Percentiles rank a stretch among this genome's conserved stretches.
phyloP scores from a whole-genome alignment of 2,888 invertebrate species.

The Nemurella pictetii region DNA sequence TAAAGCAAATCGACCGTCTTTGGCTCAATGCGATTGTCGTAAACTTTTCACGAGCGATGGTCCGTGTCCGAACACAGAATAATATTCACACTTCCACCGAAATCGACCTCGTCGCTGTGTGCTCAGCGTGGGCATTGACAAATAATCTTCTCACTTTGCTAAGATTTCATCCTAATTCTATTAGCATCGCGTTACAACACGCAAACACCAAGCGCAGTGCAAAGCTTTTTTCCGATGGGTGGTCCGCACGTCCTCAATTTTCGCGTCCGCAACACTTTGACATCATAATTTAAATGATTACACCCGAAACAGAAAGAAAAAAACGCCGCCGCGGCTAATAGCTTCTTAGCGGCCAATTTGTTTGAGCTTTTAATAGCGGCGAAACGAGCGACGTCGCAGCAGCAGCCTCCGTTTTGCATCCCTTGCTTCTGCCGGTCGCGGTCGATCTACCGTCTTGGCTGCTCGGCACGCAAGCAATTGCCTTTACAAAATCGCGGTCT shows the following conservation, averaged over 20 bases:
- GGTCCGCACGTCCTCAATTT: background rate
- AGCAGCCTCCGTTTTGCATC: background rate
- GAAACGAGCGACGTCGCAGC: background rate
- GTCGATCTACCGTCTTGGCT: background rate
- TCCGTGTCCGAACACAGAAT: background rate
- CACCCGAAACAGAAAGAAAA: background rate
- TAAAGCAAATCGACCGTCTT: too few species aligned
- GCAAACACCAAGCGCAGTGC: background rate
- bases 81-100: background rate
- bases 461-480: background rate
- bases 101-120: too few species aligned
- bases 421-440: background rate
- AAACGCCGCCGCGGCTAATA: background rate
- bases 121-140: background rate
- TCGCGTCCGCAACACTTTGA: background rate
- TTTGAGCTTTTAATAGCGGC: background rate
- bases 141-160: background rate
- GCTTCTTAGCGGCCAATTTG: background rate
- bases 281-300: background rate
- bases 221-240: background rate
- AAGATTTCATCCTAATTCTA: background rate
- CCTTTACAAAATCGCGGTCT: background rate
- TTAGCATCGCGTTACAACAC: background rate
- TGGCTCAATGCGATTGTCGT: too few species aligned
- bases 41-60: background rate